A percentile compares a stretch with the other conserved stretches of the same genome.
phyloP scores from a whole-genome alignment of 2,113 vertebrate genomes.

The Oenanthe melanoleuca region DNA sequence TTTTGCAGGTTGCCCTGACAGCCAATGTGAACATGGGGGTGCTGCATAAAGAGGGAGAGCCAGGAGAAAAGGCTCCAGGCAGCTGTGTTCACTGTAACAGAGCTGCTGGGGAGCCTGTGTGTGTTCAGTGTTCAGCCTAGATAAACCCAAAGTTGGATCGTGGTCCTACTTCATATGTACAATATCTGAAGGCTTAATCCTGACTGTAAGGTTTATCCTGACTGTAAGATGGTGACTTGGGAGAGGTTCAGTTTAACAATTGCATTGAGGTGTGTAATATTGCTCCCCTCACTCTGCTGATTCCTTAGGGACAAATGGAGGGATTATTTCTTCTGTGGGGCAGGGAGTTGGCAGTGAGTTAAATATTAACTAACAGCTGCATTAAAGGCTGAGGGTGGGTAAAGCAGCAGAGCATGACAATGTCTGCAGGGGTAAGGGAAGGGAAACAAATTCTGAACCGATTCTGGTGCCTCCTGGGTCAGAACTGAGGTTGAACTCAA shows the following conservation, averaged over 20 bases:
- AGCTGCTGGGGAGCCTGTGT: background rate
- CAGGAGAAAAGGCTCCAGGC: accelerated
- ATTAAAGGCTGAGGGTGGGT: background rate
- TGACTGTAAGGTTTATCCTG: background rate
- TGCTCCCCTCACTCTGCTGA: background rate
- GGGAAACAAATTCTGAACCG: background rate
- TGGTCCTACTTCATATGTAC: background rate
- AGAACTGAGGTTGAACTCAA: background rate
- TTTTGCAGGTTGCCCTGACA: background rate
- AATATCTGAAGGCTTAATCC: background rate
- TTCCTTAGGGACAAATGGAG: background rate
- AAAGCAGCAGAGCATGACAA: background rate
- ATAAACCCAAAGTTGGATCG: background rate
- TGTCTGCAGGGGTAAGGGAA: background rate
- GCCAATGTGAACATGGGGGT: accelerated
- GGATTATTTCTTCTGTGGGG: background rate
- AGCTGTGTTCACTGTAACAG: background rate
- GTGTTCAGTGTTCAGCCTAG: background rate
- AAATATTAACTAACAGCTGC: background rate
- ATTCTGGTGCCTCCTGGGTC: background rate
- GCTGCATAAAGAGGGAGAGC: background rate
- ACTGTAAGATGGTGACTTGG: background rate
- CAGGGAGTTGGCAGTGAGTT: background rate
- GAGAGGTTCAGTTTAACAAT: background rate
- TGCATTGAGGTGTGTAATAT: background rate